phyloP scores from a whole-genome alignment of 2,797 vertebrate genomes.

The Lepidocolaptes lacrymiger region DNA sequence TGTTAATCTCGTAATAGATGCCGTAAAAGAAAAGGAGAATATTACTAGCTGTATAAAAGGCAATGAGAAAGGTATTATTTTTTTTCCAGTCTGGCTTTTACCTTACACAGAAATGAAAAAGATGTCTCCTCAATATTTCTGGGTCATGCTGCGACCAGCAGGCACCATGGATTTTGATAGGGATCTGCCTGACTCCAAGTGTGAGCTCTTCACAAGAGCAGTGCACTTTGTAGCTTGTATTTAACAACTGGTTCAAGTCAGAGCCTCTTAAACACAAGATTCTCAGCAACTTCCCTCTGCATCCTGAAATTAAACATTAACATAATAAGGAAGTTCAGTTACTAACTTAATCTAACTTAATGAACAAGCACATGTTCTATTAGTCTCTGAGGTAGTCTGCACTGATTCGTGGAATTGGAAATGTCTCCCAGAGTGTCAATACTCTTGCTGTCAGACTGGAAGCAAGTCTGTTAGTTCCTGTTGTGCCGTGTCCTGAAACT shows the following conservation, averaged over 20 bases:
- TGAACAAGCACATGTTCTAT: slow-evolving; percentile 36
- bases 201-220: background rate
- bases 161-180: background rate
- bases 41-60: background rate
- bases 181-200: background rate
- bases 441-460: slow-evolving; percentile 2
- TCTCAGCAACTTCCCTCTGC: slow-evolving; percentile 26
- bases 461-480: background rate
- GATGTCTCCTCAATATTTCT: background rate
- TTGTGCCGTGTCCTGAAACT: background rate
- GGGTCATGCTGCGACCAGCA: background rate
- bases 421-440: slow-evolving; percentile 48
- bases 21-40: background rate
- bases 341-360: slow-evolving; percentile 52
- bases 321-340: slow-evolving; percentile 58
- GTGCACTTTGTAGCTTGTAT: background rate
- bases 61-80: background rate
- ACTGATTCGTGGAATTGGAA: slow-evolving; percentile 42
- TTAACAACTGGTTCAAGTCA: slow-evolving; percentile 27
- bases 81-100: background rate
- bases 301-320: slow-evolving; percentile 58
- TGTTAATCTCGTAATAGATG: background rate
- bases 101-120: background rate
- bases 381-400: slow-evolving; percentile 24
- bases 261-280: slow-evolving; percentile 13